Conservation (phyloP, 1,140 invertebrate genomes). For the Rhyacophila brunnea region DNA sequence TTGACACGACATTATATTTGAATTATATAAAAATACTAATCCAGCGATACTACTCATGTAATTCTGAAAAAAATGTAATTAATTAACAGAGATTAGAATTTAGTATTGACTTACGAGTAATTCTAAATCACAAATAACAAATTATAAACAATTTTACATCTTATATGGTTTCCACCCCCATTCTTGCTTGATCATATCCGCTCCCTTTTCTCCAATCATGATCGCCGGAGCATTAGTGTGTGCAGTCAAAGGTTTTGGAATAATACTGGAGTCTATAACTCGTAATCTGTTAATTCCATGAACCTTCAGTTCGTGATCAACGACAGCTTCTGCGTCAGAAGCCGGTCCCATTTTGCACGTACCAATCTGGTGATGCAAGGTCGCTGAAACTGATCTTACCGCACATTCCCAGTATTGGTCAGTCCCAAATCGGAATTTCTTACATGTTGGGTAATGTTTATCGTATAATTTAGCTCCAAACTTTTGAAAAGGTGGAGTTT, state of each 20-base stretch:
- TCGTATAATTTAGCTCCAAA: conserved; percentile 43
- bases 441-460: conserved; percentile 51
- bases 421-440: conserved; percentile 41
- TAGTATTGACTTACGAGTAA: too few species aligned
- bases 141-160: too few species aligned
- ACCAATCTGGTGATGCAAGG: conserved; percentile 55
- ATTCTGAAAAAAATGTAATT: too few species aligned
- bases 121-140: too few species aligned
- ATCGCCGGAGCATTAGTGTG: conserved; percentile 44
- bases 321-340: conserved; percentile 55
- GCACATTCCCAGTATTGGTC: too few species aligned
- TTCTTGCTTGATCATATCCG: conserved; percentile 48
- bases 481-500: conserved; percentile 39
- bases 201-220: conserved; percentile 59
- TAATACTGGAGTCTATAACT: conserved; percentile 48
- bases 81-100: too few species aligned
- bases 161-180: conserved; percentile 22
- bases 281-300: conserved; percentile 43
- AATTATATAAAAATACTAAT: too few species aligned
- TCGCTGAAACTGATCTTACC: too few species aligned
- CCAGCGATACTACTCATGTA: too few species aligned
- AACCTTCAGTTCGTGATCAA: conserved; percentile 57
- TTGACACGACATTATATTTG: too few species aligned
- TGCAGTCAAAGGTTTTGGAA: conserved; percentile 40
- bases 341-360: conserved; percentile 63